A percentile compares a stretch with the other conserved stretches of the same genome.
Conservation (phyloP, 1,140 invertebrate species). For the Mamestra configurata region DNA sequence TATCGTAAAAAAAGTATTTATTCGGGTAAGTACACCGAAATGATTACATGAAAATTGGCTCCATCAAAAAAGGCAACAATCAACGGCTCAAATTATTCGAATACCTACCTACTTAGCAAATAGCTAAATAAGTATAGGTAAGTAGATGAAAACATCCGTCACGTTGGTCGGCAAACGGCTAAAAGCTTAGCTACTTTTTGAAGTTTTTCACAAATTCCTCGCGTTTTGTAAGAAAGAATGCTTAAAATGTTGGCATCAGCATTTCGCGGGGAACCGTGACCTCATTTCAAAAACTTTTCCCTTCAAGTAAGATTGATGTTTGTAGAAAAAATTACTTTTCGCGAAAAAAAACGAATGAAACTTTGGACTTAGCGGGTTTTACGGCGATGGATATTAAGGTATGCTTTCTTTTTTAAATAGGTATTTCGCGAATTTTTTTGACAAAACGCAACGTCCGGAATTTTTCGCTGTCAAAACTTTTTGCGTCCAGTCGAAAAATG, state of each 20-base stretch:
- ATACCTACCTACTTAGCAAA: not conserved
- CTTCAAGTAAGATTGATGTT: constrained; percentile 82
- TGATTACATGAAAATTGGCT: too few relatives aligned
- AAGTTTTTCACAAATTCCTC: constrained; percentile 51
- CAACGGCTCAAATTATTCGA: too few relatives aligned
- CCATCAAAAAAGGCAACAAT: too few relatives aligned
- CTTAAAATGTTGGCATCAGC: constrained; percentile 73
- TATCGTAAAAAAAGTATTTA: too few relatives aligned
- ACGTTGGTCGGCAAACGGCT: constrained; percentile 47
- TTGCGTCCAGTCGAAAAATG: constrained; percentile 1
- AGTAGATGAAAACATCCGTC: constrained; percentile 18
- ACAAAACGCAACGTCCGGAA: constrained; percentile 50
- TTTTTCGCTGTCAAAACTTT: constrained; percentile 37
- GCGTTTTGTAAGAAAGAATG: constrained; percentile 66
- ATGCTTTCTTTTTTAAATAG: constrained; percentile 47
- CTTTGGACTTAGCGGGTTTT: constrained; percentile 56
- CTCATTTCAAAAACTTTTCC: constrained; percentile 77
- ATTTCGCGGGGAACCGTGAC: constrained; percentile 79
- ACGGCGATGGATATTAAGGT: constrained; percentile 44
- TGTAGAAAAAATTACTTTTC: constrained; percentile 67
- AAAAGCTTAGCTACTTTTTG: constrained; percentile 52
- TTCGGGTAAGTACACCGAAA: too few relatives aligned
- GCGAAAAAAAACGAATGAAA: constrained; percentile 57
- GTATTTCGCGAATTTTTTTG: constrained; percentile 32
- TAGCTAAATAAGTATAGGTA: not conserved